phyloP scores from a whole-genome alignment of 2,888 invertebrate species.

The Willowsia nigromaculata region DNA sequence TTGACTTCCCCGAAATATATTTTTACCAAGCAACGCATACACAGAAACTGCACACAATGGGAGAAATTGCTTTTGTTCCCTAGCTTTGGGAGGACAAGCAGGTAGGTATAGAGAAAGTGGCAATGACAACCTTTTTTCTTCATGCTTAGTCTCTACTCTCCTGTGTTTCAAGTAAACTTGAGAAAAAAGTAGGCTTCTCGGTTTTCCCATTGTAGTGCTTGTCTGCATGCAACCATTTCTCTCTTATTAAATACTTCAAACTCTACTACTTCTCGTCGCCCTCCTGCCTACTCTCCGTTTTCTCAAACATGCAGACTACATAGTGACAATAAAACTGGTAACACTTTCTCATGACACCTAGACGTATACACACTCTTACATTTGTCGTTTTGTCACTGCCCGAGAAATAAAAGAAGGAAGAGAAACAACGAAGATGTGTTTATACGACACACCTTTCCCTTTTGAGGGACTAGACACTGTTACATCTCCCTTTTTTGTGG shows the following conservation, averaged over 20 bases:
- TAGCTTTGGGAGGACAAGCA: background rate
- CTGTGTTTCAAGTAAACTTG: slow-evolving; percentile 36
- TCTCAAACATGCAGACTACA: background rate
- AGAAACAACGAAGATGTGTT: slow-evolving; percentile 1
- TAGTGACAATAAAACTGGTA: background rate
- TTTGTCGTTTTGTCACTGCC: background rate
- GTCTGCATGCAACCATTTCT: background rate
- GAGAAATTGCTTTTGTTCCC: background rate
- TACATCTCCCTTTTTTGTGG: background rate
- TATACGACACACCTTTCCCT: slow-evolving; percentile 69
- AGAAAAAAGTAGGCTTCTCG: background rate
- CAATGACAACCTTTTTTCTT: background rate
- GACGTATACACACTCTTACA: background rate
- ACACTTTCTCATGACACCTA: background rate
- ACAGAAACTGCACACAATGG: background rate
- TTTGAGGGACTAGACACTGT: slow-evolving; percentile 66
- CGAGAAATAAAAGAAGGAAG: background rate
- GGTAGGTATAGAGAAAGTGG: background rate
- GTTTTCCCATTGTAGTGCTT: background rate
- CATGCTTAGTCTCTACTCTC: background rate
- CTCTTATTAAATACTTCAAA: slow-evolving; percentile 39
- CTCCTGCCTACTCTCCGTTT: background rate
- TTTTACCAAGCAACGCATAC: background rate
- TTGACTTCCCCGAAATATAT: background rate
- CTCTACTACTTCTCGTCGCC: background rate